Evolutionary conservation across 2,888 invertebrate genomes (phyloP).

Genomic region (Agrenia bidenticulata): DNA sequence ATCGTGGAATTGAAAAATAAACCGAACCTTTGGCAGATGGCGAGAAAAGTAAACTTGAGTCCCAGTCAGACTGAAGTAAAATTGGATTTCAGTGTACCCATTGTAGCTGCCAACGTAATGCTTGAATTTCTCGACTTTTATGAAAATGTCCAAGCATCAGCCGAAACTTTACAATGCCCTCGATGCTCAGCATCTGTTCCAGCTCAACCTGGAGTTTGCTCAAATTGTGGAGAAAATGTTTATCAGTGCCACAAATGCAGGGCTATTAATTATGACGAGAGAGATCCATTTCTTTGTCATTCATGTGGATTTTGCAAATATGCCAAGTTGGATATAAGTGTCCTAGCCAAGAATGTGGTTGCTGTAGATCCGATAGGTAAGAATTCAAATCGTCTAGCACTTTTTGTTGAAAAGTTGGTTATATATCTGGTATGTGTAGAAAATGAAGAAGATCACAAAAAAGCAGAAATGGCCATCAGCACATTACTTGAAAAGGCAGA

Average conservation of each 20-base stretch:
- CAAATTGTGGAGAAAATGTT: conserved; percentile 96
- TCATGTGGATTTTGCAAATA: conserved; percentile 99
- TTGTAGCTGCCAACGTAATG: conserved; percentile 97
- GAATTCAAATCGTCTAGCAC: no score
- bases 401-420: neutral
- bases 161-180: conserved; percentile 92
- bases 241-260: conserved; percentile 99
- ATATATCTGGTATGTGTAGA: conserved; percentile 62
- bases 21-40: conserved; percentile 95
- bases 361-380: conserved; percentile 85
- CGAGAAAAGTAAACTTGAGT: conserved; percentile 84
- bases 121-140: conserved; percentile 98
- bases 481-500: conserved; percentile 90
- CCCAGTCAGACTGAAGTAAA: conserved; percentile 94
- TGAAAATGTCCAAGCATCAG: conserved; percentile 89
- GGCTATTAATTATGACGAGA: conserved; percentile 98
- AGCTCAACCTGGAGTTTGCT: conserved; percentile 95
- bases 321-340: conserved; percentile 91
- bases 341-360: conserved; percentile 60
- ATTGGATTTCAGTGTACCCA: conserved; percentile 94
- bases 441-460: conserved; percentile 93
- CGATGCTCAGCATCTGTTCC: conserved; percentile 95
- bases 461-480: conserved; percentile 89
- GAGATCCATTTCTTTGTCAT: conserved; percentile 97
- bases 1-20: conserved; percentile 97